A percentile compares a stretch with the other conserved stretches of the same genome.
These are phyloP conservation scores for Eupithecia abbreviata DNA, from an alignment of 2,888 invertebrate species.

Conservation along the genomic window DNA sequence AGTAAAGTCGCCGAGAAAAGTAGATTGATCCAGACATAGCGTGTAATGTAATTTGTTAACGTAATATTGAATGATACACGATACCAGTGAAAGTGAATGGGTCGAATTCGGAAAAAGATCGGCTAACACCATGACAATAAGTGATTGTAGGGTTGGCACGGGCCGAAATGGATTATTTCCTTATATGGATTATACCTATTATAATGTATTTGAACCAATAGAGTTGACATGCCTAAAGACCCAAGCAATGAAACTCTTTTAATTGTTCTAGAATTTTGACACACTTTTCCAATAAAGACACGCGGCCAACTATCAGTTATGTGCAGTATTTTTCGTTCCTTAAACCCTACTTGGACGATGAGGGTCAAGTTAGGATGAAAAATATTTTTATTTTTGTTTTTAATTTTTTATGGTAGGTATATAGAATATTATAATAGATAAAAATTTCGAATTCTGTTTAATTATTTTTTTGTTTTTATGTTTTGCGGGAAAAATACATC, in stretches of 20 bases:
- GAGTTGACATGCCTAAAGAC: too few relatives aligned
- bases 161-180: background rate
- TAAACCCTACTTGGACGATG: background rate
- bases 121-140: slow-evolving; percentile 41
- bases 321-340: too few relatives aligned
- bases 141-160: slow-evolving; percentile 44
- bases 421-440: too few relatives aligned
- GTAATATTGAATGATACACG: slow-evolving; percentile 58
- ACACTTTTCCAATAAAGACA: too few relatives aligned
- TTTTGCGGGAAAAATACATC: too few relatives aligned
- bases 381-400: too few relatives aligned
- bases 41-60: slow-evolving; percentile 52
- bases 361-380: background rate
- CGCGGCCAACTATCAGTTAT: too few relatives aligned
- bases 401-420: too few relatives aligned
- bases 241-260: background rate
- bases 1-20: background rate
- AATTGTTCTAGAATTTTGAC: background rate
- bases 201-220: too few relatives aligned
- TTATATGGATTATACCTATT: too few relatives aligned
- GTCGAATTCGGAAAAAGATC: slow-evolving; percentile 49
- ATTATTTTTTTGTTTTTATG: too few relatives aligned
- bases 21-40: slow-evolving; percentile 7
- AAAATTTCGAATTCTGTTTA: too few relatives aligned
- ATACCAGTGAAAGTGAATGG: slow-evolving; percentile 72